These are phyloP conservation scores for Ciconia maguari DNA, from an alignment of 2,113 vertebrate genomes.

Conservation along the genomic window DNA sequence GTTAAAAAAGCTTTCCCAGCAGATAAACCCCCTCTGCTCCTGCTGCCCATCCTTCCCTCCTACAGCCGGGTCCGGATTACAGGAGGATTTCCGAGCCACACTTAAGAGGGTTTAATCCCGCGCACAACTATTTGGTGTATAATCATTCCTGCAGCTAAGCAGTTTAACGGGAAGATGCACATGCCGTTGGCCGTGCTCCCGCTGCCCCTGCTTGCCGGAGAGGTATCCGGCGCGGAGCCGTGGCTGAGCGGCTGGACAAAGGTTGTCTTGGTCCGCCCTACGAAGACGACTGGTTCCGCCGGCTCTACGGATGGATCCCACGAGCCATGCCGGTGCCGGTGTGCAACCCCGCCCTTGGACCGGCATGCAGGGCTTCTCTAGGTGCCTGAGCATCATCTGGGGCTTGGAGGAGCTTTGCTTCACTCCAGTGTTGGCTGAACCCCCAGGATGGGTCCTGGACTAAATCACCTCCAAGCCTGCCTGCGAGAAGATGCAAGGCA, in stretches of 20 bases:
- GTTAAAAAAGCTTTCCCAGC: neutral
- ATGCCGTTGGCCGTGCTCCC: neutral
- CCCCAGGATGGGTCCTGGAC: neutral
- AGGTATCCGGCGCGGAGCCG: neutral
- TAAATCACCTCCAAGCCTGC: neutral
- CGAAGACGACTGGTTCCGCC: rapidly evolving
- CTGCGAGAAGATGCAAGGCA: rapidly evolving
- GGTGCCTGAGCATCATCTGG: too few relatives aligned
- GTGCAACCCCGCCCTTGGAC: neutral
- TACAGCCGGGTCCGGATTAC: neutral
- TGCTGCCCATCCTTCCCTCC: neutral
- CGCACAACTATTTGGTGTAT: neutral
- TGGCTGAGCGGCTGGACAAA: neutral
- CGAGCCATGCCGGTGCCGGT: rapidly evolving
- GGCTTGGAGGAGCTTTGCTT: neutral
- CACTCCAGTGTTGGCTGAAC: rapidly evolving
- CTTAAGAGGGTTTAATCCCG: constrained; percentile 25
- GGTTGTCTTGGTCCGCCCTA: neutral
- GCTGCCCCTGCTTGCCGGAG: neutral
- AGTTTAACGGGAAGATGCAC: neutral
- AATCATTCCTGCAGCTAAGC: neutral
- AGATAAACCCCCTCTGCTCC: neutral
- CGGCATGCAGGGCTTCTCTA: rapidly evolving
- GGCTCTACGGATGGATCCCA: rapidly evolving
- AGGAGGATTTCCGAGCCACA: neutral